Evolutionary conservation across 2,888 invertebrate species (phyloP), one percentile per base, ranked within the genome.

Genomic region (Chironomus riparius): DNA sequence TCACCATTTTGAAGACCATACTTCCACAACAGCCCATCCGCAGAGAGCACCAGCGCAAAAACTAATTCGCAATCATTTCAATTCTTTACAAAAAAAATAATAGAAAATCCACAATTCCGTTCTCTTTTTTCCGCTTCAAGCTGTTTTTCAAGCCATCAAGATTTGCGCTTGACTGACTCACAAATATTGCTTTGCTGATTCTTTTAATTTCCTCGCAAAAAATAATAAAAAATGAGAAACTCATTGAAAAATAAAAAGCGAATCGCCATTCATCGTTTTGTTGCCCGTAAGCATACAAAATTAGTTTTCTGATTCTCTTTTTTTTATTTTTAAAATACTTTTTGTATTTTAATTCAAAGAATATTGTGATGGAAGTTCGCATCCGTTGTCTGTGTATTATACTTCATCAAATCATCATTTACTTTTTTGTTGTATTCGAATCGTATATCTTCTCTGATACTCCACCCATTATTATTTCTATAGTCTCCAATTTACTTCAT

Each of bases 111-210:
- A 18, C 62, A n/a, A 65, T 65, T 68, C 56, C 50, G 70, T 22
- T 24, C 70, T 70, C 70, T 70, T 70, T 70, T 70, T 56, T 56
- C 50, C 70, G 70, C 70, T 70, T 47, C 50, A 50, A n/a, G 22
- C 15, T 18, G 56, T 56, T 56, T 56, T 56, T 50, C n/a, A 18
- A 50, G 22, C 70, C 70, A 48, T 48, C 48, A 70, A 70, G 70
- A 70, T 56, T 70, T 48, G 50, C 70, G 70, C 48, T 70, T 48
- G 70, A 70, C 3, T 70, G 24, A 70, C n/a, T 56, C 50, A 15
- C 48, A 70, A 70, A 70, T 15, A 15, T 50, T 15, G 15, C 50
- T 18, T 50, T 18, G 56, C 56, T 38, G 56, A 56, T 56, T 56
- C 56, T 56, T 56, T 56, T 56, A 56, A 56, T 56, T 56, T 56